A percentile compares a stretch with the other conserved stretches of the same genome.
Conservation (phyloP, 92 coral and sea anemone genomes). For the Pocillopora meandrina region DNA sequence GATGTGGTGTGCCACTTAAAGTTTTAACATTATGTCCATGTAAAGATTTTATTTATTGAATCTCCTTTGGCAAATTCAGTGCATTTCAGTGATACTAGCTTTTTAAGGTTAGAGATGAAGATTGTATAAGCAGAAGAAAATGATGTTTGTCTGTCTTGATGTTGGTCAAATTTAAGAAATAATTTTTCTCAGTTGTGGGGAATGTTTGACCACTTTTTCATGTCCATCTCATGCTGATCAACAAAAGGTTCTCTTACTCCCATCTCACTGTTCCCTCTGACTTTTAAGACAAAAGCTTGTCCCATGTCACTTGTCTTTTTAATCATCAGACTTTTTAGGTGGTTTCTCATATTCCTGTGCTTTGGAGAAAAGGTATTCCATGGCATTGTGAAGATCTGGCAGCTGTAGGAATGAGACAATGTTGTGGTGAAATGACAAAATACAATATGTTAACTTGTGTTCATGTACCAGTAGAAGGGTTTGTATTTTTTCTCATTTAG, state of each 20-base stretch:
- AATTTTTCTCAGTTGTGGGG: not conserved
- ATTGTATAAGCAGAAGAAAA: not conserved
- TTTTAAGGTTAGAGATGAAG: too few species aligned
- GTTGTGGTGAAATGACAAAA: not conserved
- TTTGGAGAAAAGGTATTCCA: slow-evolving; percentile 65
- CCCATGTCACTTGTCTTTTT: not conserved
- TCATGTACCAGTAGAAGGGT: too few species aligned
- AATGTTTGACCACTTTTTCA: not conserved
- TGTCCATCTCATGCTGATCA: not conserved
- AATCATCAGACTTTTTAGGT: slow-evolving; percentile 32
- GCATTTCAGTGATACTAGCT: too few species aligned
- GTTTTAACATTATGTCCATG: too few species aligned
- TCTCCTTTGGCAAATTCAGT: too few species aligned
- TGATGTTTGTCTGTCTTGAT: not conserved
- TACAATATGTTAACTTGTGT: too few species aligned
- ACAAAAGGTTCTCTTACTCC: not conserved
- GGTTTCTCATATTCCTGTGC: slow-evolving; percentile 71
- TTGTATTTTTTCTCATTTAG: too few species aligned
- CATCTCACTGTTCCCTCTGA: not conserved
- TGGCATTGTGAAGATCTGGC: slow-evolving; percentile 72
- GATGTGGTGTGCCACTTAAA: too few species aligned
- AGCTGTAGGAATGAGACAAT: slow-evolving; percentile 44
- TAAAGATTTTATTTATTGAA: too few species aligned
- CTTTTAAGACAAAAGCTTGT: not conserved
- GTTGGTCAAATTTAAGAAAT: not conserved